Percentiles rank a stretch among this genome's conserved stretches.
phyloP scores from a whole-genome alignment of 2,113 vertebrate species.

The Anhinga anhinga region DNA sequence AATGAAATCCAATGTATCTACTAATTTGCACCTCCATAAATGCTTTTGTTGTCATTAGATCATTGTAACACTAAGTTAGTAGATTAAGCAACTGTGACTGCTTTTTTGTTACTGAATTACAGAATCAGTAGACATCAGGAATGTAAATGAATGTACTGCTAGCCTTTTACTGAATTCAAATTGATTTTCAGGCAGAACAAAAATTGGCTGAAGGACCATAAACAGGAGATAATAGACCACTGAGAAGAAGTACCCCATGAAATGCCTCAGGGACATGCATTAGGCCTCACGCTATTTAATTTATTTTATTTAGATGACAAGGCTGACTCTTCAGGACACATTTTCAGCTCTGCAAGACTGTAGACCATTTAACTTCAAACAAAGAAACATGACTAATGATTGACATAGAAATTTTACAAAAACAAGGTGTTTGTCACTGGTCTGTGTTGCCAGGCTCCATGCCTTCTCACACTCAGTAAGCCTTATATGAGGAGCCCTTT shows the following conservation, averaged over 20 bases:
- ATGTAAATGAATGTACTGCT: not conserved
- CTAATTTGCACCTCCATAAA: not conserved
- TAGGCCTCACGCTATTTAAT: not conserved
- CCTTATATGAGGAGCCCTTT: not conserved
- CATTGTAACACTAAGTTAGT: not conserved
- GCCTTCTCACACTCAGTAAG: not conserved
- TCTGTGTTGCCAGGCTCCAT: not conserved
- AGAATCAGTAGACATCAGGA: not conserved
- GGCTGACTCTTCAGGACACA: not conserved
- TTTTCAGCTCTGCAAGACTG: not conserved
- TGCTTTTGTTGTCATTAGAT: not conserved
- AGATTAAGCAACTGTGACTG: not conserved
- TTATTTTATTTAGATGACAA: not conserved
- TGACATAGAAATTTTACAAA: not conserved
- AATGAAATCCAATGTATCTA: not conserved
- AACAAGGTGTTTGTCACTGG: not conserved
- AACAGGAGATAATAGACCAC: not conserved
- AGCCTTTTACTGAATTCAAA: not conserved
- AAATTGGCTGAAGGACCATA: not conserved
- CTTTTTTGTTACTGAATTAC: not conserved
- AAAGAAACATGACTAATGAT: not conserved
- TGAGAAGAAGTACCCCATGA: not conserved
- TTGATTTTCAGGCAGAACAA: not conserved
- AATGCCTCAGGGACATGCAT: not conserved
- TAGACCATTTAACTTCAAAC: not conserved